Conservation (phyloP, 2,113 vertebrate genomes). For the Pedetes capensis region DNA sequence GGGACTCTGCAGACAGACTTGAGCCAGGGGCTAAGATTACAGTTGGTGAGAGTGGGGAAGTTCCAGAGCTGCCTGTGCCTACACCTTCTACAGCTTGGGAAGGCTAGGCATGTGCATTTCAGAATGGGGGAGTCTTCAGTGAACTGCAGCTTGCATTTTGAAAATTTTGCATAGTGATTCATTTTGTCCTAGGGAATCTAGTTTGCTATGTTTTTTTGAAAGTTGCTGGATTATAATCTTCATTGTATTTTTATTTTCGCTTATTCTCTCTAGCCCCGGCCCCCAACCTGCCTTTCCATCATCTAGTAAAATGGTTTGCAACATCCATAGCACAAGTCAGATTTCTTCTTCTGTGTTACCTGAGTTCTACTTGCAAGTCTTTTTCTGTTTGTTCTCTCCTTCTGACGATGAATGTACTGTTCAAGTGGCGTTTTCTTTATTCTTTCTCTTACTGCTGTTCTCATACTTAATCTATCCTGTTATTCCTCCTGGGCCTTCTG, state of each 20-base stretch:
- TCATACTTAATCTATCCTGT: not conserved
- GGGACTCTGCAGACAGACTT: not conserved
- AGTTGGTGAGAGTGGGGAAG: not conserved
- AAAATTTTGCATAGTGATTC: not conserved
- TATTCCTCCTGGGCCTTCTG: not conserved
- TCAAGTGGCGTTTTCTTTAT: not conserved
- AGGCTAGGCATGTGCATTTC: not conserved
- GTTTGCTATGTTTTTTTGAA: not conserved
- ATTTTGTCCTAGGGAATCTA: not conserved
- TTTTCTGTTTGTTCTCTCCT: not conserved
- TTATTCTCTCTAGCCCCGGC: not conserved
- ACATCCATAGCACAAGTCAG: not conserved
- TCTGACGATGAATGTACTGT: not conserved
- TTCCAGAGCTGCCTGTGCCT: not conserved
- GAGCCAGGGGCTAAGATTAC: not conserved
- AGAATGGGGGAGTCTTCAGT: not conserved
- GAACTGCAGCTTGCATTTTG: not conserved
- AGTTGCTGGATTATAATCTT: not conserved
- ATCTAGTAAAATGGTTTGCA: not conserved
- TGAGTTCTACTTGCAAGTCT: not conserved
- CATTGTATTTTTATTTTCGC: not conserved
- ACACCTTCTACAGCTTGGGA: fast-evolving
- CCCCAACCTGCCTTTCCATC: not conserved
- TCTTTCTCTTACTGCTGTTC: not conserved
- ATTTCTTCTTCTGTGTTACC: not conserved